Evolutionary conservation across 2,113 vertebrate genomes (phyloP).

Genomic region (Phrynocephalus versicolor): DNA sequence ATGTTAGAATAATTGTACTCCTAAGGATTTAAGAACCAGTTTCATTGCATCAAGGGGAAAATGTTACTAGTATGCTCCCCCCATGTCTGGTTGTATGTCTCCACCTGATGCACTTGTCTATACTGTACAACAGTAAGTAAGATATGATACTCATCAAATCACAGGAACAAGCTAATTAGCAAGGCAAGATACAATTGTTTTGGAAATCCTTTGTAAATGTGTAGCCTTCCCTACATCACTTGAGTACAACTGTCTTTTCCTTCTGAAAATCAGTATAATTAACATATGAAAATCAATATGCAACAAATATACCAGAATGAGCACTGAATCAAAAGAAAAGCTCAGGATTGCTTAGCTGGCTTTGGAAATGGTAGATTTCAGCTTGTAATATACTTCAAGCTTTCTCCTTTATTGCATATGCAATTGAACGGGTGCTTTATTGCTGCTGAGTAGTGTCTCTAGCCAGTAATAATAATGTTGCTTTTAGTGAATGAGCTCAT

Average conservation of each 20-base stretch:
- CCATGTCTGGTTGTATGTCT: neutral
- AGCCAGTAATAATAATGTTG: constrained; percentile 61
- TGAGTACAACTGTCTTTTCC: constrained; percentile 40
- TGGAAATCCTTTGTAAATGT: no score
- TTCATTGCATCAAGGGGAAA: no score
- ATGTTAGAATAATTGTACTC: neutral
- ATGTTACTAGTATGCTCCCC: no score
- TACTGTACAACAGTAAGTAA: neutral
- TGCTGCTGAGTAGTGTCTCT: constrained; percentile 57
- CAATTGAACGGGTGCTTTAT: constrained; percentile 53
- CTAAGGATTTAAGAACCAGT: neutral
- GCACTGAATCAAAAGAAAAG: neutral
- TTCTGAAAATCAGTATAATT: constrained; percentile 34
- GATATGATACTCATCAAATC: neutral
- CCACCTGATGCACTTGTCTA: no score
- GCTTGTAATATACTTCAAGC: constrained; percentile 49
- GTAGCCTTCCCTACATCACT: constrained; percentile 16
- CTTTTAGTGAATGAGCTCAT: constrained; percentile 64
- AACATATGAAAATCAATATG: constrained; percentile 24
- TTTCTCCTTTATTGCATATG: constrained; percentile 55
- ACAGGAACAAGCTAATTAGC: no score
- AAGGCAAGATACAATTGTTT: neutral
- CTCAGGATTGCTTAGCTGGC: constrained; percentile 37
- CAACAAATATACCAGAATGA: constrained; percentile 2
- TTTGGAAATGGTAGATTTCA: constrained; percentile 42